These are phyloP conservation scores for Pseudococcus jackbeardsleyi DNA, from an alignment of 2,888 invertebrate genomes.

Conservation along the genomic window DNA sequence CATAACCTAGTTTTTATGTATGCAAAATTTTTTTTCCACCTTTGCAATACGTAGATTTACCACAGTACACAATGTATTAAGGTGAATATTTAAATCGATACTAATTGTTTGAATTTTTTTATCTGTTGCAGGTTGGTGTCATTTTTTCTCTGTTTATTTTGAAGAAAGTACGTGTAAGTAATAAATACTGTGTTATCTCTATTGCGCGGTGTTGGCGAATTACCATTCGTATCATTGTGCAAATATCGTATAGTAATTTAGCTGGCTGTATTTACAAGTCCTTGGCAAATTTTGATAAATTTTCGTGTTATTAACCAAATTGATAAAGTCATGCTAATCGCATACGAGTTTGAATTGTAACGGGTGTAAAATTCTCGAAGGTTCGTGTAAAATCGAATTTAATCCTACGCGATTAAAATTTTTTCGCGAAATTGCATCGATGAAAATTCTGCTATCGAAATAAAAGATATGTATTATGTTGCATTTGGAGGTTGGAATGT, in stretches of 20 bases:
- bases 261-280: not conserved
- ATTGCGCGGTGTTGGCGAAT: not conserved
- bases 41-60: not conserved
- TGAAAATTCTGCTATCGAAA: not conserved
- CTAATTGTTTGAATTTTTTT: not conserved
- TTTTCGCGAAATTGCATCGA: not conserved
- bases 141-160: not conserved
- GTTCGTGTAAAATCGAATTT: not conserved
- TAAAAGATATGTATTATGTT: not conserved
- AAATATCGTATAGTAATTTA: not conserved
- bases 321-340: not conserved
- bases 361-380: not conserved
- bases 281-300: conserved; percentile 31
- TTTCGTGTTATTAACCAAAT: not conserved
- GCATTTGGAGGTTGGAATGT: not conserved
- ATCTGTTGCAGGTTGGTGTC: conserved; percentile 17
- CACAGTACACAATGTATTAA: not conserved
- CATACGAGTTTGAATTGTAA: not conserved
- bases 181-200: conserved; percentile 13
- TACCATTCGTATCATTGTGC: conserved; percentile 12
- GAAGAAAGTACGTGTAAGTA: conserved; percentile 7
- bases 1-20: conserved; percentile 2
- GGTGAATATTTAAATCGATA: not conserved
- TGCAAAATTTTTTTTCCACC: conserved; percentile 11
- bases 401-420: not conserved